A percentile compares a stretch with the other conserved stretches of the same genome.
Evolutionary conservation across 64 coral and sea anemone genomes (phyloP).

Genomic region (Porites australiensis): DNA sequence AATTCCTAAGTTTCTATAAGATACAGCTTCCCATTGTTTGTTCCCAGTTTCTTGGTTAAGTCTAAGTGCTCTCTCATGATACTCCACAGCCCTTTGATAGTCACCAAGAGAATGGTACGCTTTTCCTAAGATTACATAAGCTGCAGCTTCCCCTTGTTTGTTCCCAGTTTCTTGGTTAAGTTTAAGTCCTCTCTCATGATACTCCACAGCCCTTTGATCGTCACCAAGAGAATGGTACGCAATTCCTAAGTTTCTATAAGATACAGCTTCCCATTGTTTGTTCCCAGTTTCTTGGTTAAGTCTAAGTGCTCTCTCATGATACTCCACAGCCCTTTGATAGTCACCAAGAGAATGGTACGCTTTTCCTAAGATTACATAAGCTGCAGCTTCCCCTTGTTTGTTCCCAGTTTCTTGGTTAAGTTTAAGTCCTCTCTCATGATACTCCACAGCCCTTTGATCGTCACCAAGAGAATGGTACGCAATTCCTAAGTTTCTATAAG

Average conservation of each 20-base stretch:
- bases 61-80: not conserved
- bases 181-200: not conserved
- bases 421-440: not conserved
- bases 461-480: not conserved
- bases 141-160: not conserved
- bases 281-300: not conserved
- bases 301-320: not conserved
- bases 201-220: not conserved
- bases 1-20: not conserved
- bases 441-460: not conserved
- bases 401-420: not conserved
- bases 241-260: constrained; percentile 17
- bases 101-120: not conserved
- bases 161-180: not conserved
- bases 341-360: not conserved
- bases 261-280: not conserved
- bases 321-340: not conserved
- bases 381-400: constrained; percentile 4
- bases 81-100: too few species aligned
- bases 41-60: constrained; percentile 1
- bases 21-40: constrained; percentile 11
- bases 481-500: constrained; percentile 22
- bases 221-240: not conserved
- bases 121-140: not conserved
- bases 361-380: constrained; percentile 4